Evolutionary conservation across 1,140 invertebrate genomes (phyloP).

Genomic region (Drosophila bipectinata): DNA sequence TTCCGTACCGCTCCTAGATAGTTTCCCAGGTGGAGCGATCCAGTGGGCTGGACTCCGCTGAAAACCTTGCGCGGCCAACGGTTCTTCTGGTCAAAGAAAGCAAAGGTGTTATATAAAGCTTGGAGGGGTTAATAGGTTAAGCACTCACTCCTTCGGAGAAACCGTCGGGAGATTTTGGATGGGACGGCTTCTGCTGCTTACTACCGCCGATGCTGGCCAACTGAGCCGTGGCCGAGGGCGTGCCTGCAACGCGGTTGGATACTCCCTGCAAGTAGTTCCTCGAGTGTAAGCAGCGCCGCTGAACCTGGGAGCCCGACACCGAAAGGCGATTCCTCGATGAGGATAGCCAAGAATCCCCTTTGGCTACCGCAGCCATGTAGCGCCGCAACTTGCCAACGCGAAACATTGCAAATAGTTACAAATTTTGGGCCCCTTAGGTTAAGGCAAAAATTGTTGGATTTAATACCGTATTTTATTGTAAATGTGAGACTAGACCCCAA

Average conservation of each 20-base stretch:
- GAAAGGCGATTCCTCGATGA: background rate
- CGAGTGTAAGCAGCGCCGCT: slow-evolving; percentile 1
- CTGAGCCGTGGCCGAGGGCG: slow-evolving; percentile 21
- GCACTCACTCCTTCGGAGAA: slow-evolving; percentile 1
- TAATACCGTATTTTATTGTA: background rate
- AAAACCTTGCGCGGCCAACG: slow-evolving; percentile 88
- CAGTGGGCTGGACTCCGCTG: slow-evolving; percentile 98
- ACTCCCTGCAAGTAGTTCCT: slow-evolving; percentile 2
- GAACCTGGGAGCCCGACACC: background rate
- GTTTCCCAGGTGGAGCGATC: slow-evolving; percentile 97
- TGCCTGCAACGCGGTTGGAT: background rate
- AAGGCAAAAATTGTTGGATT: slow-evolving; percentile 5
- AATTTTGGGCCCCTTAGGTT: slow-evolving; percentile 49
- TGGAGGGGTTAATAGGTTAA: background rate
- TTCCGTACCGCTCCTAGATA: slow-evolving; percentile 96
- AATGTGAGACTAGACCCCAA: background rate
- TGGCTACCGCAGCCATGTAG: slow-evolving; percentile 11
- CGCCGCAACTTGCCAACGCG: slow-evolving; percentile 25
- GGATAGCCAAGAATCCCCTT: background rate
- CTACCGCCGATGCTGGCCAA: background rate
- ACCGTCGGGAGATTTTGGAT: background rate
- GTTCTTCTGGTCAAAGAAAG: slow-evolving; percentile 3
- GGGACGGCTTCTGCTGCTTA: slow-evolving; percentile 4
- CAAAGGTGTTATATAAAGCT: background rate
- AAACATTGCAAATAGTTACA: slow-evolving; percentile 53